phyloP scores from a whole-genome alignment of 2,888 invertebrate genomes.

The Leucophenga montana region DNA sequence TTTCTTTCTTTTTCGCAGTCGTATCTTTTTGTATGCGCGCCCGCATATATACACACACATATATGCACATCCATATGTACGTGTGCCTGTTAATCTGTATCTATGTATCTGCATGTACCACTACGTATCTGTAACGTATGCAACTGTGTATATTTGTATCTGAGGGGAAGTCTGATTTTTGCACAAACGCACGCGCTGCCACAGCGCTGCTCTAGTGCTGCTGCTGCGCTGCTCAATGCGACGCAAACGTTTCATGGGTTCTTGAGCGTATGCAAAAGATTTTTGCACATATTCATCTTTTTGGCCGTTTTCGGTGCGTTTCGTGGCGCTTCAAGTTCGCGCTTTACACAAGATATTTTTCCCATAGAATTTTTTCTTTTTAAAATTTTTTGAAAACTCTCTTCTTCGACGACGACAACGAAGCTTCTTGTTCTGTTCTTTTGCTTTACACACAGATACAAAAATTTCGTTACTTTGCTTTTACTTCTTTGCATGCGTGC shows the following conservation, averaged over 20 bases:
- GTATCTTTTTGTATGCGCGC: conserved; percentile 35
- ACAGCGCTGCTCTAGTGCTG: conserved; percentile 38
- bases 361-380: conserved; percentile 50
- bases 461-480: conserved; percentile 49
- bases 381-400: conserved; percentile 29
- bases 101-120: background rate
- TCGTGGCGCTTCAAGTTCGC: conserved; percentile 57
- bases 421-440: conserved; percentile 16
- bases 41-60: conserved; percentile 10
- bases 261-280: conserved; percentile 72
- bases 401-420: too few relatives aligned
- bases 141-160: background rate
- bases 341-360: conserved; percentile 53
- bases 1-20: conserved; percentile 53
- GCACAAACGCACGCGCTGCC: conserved; percentile 41
- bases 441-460: conserved; percentile 40
- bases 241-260: conserved; percentile 61
- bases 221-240: conserved; percentile 43
- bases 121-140: background rate
- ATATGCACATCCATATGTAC: background rate
- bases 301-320: conserved; percentile 72
- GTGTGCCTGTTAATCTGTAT: background rate
- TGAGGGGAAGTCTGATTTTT: background rate
- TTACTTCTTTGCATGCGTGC: conserved; percentile 2
- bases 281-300: conserved; percentile 73